Conservation (phyloP, 2,797 vertebrate genomes). For the Acipenser transmontanus region DNA sequence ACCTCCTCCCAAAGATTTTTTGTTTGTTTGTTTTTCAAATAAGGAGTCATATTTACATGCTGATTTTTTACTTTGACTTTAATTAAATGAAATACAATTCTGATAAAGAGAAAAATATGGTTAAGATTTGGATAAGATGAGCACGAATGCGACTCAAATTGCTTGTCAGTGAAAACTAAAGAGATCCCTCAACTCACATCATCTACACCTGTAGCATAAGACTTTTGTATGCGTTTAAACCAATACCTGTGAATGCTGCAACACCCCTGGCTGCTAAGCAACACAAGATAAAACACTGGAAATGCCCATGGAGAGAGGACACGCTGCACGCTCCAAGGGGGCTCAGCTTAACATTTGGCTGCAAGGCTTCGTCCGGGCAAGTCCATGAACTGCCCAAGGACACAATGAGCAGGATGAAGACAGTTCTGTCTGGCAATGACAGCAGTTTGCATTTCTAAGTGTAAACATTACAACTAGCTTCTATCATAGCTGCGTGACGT, state of each 20-base stretch:
- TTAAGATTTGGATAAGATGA: too few relatives aligned
- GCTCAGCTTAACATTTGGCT: neutral
- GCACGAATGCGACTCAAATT: too few relatives aligned
- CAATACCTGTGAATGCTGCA: neutral
- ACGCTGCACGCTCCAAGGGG: neutral
- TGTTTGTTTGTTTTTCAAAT: too few relatives aligned
- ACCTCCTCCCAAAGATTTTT: too few relatives aligned
- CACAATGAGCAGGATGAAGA: neutral
- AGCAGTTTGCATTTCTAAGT: neutral
- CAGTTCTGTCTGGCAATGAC: neutral
- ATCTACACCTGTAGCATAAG: too few relatives aligned
- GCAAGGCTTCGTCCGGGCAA: neutral
- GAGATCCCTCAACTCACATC: too few relatives aligned
- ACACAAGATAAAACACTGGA: neutral
- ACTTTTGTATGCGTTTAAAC: neutral
- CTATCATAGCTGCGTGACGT: slow-evolving; percentile 12
- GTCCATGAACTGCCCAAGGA: neutral
- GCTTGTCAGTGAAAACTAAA: too few relatives aligned
- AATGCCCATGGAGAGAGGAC: neutral
- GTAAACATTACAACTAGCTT: slow-evolving; percentile 14
- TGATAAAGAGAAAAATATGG: too few relatives aligned
- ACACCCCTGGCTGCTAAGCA: neutral
- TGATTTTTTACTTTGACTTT: too few relatives aligned
- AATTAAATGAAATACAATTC: too few relatives aligned
- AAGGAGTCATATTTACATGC: too few relatives aligned